phyloP scores from a whole-genome alignment of 2,797 vertebrate species.

The Glossophaga mutica region DNA sequence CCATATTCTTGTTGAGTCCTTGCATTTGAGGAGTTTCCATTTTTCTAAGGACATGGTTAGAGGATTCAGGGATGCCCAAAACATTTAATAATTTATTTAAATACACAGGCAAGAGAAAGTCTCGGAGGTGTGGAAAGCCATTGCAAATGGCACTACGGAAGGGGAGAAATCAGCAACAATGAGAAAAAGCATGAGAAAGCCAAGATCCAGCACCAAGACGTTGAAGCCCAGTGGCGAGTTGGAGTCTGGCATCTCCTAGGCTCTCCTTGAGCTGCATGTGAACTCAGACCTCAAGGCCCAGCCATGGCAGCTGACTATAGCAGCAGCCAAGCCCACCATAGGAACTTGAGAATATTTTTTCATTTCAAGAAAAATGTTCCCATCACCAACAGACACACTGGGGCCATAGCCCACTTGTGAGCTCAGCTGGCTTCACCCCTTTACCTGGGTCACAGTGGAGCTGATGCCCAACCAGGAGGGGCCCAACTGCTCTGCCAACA shows the following conservation, averaged over 20 bases:
- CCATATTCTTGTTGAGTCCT: background rate
- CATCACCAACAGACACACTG: background rate
- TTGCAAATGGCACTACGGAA: background rate
- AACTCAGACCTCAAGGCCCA: background rate
- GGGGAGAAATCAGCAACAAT: background rate
- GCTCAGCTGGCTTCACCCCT: background rate
- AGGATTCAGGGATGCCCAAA: background rate
- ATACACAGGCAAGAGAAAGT: background rate
- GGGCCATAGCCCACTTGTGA: background rate
- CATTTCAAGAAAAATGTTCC: background rate
- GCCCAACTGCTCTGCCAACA: background rate
- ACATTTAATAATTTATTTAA: background rate
- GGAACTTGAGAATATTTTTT: background rate
- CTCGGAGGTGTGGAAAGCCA: background rate
- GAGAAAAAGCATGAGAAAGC: background rate
- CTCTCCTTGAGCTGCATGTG: background rate
- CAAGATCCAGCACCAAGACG: background rate
- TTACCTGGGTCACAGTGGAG: background rate
- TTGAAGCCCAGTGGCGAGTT: background rate
- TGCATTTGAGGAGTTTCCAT: background rate
- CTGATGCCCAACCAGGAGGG: background rate
- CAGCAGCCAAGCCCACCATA: background rate
- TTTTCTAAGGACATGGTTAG: background rate
- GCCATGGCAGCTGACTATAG: background rate
- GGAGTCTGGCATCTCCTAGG: background rate